Evolutionary conservation across 2,113 vertebrate genomes (phyloP), one percentile per base, ranked within the genome.

Genomic region (Platichthys stellatus): DNA sequence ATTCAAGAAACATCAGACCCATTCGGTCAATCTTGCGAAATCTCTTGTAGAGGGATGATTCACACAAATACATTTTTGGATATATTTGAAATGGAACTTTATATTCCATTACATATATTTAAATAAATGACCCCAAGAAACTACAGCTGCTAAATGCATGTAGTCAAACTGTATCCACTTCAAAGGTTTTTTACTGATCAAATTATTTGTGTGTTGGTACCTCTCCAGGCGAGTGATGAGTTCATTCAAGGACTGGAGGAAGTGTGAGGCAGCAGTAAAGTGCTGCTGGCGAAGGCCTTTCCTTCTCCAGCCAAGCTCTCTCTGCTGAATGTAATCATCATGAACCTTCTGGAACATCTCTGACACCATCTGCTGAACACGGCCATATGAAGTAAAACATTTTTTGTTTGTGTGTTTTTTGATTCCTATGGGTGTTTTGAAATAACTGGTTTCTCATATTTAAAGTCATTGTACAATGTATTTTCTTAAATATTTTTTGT

Each of bases 211-310:
- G 53, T 9, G 49, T 3, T 21, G 24, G 62, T 92, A 98, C 97
- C 96, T 96, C 82, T 94, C 93, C 75, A 99, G 90, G 57, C 86
- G 94, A 21, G 86, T 91, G 58, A 93, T 91, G 73, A 99, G 95
- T 47, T 96, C 96, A 38, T 82, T 91, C 78, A 98, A 91, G 8
- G 96, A 96, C 77, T 93, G 92, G 56, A 96, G 96, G 84, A 97
- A 98, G 78, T 92, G 90, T 40, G 95, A 92, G 1, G 95, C 93
- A 59, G 96, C 86, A 0, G 96, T 97, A 1, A 94, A 87, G 24
- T 89, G 67, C 31, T 89, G 93, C 79, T 91, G 92, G 2, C 93
- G 92, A 47, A 81, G 78, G 4, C 92, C 94, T 68, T 83, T 95
- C 0, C 88, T 79, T 69, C 93, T 93, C 72, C 74, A 63, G 7